Conservation (phyloP, 2,888 invertebrate species). For the Magallana nippona region DNA sequence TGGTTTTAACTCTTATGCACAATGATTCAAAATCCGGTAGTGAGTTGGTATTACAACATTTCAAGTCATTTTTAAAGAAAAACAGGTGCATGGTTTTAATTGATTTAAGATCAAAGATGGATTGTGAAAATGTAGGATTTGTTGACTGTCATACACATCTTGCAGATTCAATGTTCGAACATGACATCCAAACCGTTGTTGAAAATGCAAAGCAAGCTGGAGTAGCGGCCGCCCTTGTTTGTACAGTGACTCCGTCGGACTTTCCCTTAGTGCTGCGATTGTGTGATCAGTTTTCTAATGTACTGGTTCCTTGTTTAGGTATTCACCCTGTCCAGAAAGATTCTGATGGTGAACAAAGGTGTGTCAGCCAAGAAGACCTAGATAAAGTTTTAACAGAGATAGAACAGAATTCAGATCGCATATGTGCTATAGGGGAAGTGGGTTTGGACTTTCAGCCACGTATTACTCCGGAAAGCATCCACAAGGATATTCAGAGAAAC, state of each 20-base stretch:
- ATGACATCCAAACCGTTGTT: slow-evolving; percentile 61
- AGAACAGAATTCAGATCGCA: slow-evolving; percentile 69
- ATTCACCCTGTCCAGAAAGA: slow-evolving; percentile 71
- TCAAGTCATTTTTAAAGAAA: no score
- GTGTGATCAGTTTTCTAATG: slow-evolving; percentile 65
- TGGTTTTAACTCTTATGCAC: no score
- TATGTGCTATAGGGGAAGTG: slow-evolving; percentile 80
- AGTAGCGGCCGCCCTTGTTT: slow-evolving; percentile 63
- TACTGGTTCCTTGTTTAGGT: slow-evolving; percentile 73
- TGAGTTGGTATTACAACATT: no score
- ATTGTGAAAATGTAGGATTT: slow-evolving; percentile 33
- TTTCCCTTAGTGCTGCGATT: slow-evolving; percentile 63
- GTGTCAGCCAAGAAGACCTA: slow-evolving; percentile 65
- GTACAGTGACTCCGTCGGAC: slow-evolving; percentile 58
- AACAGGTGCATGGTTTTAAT: no score
- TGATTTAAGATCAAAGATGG: not conserved
- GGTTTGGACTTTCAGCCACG: slow-evolving; percentile 80
- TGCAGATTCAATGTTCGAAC: slow-evolving; percentile 55
- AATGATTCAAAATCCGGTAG: no score
- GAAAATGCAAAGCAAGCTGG: slow-evolving; percentile 61
- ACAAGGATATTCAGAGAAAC: slow-evolving; percentile 77
- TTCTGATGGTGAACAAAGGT: slow-evolving; percentile 20
- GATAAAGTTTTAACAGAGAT: slow-evolving; percentile 74
- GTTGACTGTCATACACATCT: slow-evolving; percentile 67
- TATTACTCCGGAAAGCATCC: slow-evolving; percentile 73